Percentiles rank a stretch among this genome's conserved stretches.
Evolutionary conservation across 2,113 vertebrate genomes (phyloP).

Genomic region (Lampris megalopsis): DNA sequence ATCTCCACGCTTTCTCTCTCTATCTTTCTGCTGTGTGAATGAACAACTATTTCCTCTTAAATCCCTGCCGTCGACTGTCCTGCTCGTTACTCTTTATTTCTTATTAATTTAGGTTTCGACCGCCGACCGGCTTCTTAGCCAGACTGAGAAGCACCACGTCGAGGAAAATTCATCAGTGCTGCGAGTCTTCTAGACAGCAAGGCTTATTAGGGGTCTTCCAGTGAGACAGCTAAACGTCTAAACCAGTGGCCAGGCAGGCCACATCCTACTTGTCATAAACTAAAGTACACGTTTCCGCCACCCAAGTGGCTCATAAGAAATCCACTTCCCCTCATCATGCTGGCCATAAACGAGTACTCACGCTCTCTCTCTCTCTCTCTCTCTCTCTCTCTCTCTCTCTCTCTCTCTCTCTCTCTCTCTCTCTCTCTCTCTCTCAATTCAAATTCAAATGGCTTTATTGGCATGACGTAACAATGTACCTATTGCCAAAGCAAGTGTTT

Average conservation of each 20-base stretch:
- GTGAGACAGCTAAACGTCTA: background rate
- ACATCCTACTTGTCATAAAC: conserved; percentile 46
- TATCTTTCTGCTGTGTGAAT: background rate
- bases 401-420: too few species aligned
- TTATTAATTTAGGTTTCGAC: too few species aligned
- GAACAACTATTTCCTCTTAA: background rate
- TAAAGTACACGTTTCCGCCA: conserved; percentile 35
- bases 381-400: too few species aligned
- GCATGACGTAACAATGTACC: too few species aligned
- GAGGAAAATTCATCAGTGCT: conserved; percentile 31
- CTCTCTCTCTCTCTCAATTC: too few species aligned
- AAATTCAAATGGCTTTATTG: too few species aligned
- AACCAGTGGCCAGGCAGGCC: background rate
- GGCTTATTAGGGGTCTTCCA: conserved; percentile 1
- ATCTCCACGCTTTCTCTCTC: background rate
- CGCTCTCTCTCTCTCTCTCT: too few species aligned
- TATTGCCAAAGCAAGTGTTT: too few species aligned
- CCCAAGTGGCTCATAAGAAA: conserved; percentile 10
- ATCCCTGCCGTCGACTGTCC: background rate
- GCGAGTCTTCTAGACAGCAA: background rate
- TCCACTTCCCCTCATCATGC: background rate
- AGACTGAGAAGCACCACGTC: background rate
- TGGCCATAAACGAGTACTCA: background rate
- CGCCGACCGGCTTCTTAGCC: too few species aligned
- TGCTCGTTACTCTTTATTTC: background rate